These are phyloP conservation scores for Thalpophila matura DNA, from an alignment of 2,888 invertebrate species.

Conservation along the genomic window DNA sequence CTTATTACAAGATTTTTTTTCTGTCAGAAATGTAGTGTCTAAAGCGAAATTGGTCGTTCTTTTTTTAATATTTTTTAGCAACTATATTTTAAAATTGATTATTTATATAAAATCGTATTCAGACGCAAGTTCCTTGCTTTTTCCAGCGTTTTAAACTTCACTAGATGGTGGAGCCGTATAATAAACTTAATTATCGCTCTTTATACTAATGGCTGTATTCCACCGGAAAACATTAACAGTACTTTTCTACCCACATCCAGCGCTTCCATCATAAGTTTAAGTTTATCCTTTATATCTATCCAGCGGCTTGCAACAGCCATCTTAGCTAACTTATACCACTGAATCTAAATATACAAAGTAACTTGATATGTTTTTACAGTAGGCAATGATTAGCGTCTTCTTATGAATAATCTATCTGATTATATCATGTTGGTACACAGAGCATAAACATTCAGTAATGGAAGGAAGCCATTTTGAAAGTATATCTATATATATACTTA, in stretches of 20 bases:
- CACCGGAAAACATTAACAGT: conserved; percentile 44
- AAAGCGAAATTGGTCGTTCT: too few species aligned
- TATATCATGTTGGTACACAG: conserved; percentile 22
- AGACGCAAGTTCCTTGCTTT: not conserved
- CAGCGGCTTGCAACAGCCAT: conserved; percentile 26
- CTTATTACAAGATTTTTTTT: too few species aligned
- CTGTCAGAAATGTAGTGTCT: too few species aligned
- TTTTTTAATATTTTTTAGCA: too few species aligned
- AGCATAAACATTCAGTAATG: conserved; percentile 1
- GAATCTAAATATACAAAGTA: conserved; percentile 23
- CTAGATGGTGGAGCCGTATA: not conserved
- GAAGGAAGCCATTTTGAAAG: conserved; percentile 15
- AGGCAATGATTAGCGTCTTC: conserved; percentile 34
- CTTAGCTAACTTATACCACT: conserved; percentile 31
- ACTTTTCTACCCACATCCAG: not conserved
- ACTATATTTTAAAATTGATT: too few species aligned
- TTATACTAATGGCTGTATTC: conserved; percentile 5
- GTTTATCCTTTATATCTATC: conserved; percentile 37
- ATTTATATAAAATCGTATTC: too few species aligned
- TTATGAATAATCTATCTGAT: conserved; percentile 39
- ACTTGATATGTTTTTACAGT: conserved; percentile 33
- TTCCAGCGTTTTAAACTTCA: too few species aligned
- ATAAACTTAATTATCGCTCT: conserved; percentile 26
- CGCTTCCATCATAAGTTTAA: conserved; percentile 32
- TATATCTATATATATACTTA: not conserved